Base-by-base conservation (phyloP, 2,888 invertebrate species). In the Masnerella sp. region DNA sequence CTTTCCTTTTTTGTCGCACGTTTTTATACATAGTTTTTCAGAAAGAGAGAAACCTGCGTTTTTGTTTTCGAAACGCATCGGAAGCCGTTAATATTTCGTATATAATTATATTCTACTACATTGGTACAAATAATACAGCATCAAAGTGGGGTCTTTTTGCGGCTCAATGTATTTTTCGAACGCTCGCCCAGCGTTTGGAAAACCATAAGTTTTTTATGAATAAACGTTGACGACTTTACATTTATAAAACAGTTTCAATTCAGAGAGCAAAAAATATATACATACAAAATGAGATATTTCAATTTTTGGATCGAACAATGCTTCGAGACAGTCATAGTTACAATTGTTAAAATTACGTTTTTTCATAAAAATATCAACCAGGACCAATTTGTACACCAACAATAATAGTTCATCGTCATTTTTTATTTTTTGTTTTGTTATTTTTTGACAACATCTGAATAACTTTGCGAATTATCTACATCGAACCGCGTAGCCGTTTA, bases 41-140 rank as follows among this genome's bases (percentile, higher is more conserved):
- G 47, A 68, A 51, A 61, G 71, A 68, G 58, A 61, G 42, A 67
- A 51, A 64, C 43, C 20, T 28, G 56, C 69, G 49, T 42, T 28
- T 61, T 58, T 22, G 20, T 56, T 67, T 54, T 20, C 22, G 18
- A 61, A 49, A 65, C 67, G 51, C 42, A 42, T 62, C 36, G 67
- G 67, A 73, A 73, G 73, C 73, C 34, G 62, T 72, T 43, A 56
- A 61, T 51, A 56, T 52, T 72, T 49, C 30, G 42, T 65, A 65
- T 56, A 59, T 62, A 22, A 5, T 18, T 68, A 71, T 59, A 51
- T 52, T 52, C 65, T 73, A 74, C 56, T 64, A 68, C 67, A 68
- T 68, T 68, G 68, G 68, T 74, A 74, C 58, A 68, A 74, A 74
- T 69, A 62, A 73, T 68, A 68, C 73, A 68, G 54, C 62, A 58